Evolutionary conservation across 2,888 invertebrate species (phyloP).

Genomic region (Diadegma fenestrale): DNA sequence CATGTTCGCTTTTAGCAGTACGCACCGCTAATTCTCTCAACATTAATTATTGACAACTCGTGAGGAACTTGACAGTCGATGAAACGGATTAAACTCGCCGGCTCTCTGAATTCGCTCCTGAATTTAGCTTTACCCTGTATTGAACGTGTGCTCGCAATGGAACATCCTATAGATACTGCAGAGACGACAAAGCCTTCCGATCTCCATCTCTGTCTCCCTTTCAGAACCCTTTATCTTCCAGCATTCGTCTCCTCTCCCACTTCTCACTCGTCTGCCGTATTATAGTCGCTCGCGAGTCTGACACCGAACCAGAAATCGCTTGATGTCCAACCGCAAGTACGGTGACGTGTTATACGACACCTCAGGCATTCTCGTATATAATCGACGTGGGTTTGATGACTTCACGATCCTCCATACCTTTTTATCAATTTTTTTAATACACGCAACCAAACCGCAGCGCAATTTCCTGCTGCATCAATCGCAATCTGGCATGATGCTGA

Average conservation of each 20-base stretch:
- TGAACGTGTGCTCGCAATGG: background rate
- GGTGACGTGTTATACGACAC: constrained; percentile 26
- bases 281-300: constrained; percentile 30
- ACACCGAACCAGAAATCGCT: constrained; percentile 51
- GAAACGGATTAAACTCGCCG: background rate
- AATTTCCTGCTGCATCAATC: background rate
- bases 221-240: constrained; percentile 4
- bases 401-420: background rate
- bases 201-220: constrained; percentile 9
- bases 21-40: background rate
- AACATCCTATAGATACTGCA: background rate
- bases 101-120: background rate
- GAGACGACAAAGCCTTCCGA: constrained; percentile 41
- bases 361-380: background rate
- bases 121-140: background rate
- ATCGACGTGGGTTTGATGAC: background rate
- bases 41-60: background rate
- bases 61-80: background rate
- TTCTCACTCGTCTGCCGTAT: constrained; percentile 21
- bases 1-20: background rate
- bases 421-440: constrained; percentile 4
- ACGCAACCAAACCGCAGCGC: background rate
- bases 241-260: background rate
- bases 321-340: constrained; percentile 46
- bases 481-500: background rate